Base-by-base conservation (phyloP, 2,113 vertebrate genomes). In the Conger conger region DNA sequence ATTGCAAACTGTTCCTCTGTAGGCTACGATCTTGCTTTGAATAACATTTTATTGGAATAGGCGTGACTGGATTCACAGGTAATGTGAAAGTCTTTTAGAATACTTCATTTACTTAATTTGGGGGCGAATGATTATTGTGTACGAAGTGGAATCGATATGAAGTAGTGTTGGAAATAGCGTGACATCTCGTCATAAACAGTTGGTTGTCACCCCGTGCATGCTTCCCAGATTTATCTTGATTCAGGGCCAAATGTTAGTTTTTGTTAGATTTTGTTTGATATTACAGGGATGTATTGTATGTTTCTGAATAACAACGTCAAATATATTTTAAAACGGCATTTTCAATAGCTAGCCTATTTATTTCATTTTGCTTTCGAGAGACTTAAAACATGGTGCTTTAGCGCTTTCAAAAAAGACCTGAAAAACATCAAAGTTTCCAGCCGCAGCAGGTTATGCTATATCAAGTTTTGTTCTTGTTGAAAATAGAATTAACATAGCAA, bases 61-160 rank as follows among this genome's bases (percentile, higher is more conserved):
- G 68, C 79, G 82, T 60, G 77, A 50, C 53, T 38, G 82, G 81
- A 83, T 63, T 68, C 50, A 79, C 85, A 86, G 85, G 85, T 86
- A 86, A 86, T 85, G 18, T 73, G 36, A 42, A 60, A 27, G 17
- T 23, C 23, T 81, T 81, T 85, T 73, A 33, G n/a, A 27, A 35
- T 79, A n/a, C n/a, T 15, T 53, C 33, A n/a, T 50, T 53, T 80
- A 35, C 30, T 36, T 84, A 79, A n/a, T n/a, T 79, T 79, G 16
- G n/a, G 77, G 37, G 20, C 18, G 57, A 27, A 27, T 63, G 18
- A 30, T 15, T 80, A 30, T 20, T 17, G 16, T 53, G n/a, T 50
- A 18, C 77, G 17, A 53, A 57, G 33, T 40, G 38, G 15, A 18
- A 0, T 18, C 20, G 0, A 30, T 84, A 11, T 16, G 80, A 16